Conservation (phyloP, 2,888 invertebrate species). For the Leptinotarsa peninsularis region DNA sequence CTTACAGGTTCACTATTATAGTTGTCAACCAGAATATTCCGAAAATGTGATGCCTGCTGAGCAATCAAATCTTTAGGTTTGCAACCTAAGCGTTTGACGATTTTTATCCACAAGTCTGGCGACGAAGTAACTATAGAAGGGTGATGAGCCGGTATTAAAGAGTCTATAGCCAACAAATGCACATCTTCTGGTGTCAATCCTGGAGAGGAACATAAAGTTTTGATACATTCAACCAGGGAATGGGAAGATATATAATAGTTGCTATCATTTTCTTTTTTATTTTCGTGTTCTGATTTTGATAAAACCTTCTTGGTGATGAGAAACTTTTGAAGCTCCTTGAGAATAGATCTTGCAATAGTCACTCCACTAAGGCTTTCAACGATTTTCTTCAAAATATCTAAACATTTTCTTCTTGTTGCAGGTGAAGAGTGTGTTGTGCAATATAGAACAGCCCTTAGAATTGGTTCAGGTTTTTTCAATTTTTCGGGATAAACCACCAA, state of each 20-base stretch:
- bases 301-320: constrained; percentile 74
- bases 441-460: constrained; percentile 79
- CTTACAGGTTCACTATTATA: constrained; percentile 58
- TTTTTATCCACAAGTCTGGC: constrained; percentile 77
- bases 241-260: constrained; percentile 69
- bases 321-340: constrained; percentile 76
- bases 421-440: constrained; percentile 73
- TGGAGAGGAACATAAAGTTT: constrained; percentile 63
- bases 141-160: constrained; percentile 81
- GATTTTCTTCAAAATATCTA: constrained; percentile 72
- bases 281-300: constrained; percentile 54
- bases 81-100: constrained; percentile 71
- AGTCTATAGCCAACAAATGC: constrained; percentile 73
- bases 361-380: constrained; percentile 71
- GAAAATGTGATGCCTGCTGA: constrained; percentile 71
- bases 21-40: constrained; percentile 73
- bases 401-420: constrained; percentile 73
- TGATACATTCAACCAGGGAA: constrained; percentile 64
- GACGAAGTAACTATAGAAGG: constrained; percentile 73
- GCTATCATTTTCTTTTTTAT: constrained; percentile 65
- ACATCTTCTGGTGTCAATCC: constrained; percentile 67
- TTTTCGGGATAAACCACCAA: constrained; percentile 77
- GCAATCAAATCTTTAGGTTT: constrained; percentile 73
- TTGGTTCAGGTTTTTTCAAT: constrained; percentile 73
- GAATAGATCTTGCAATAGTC: constrained; percentile 72